Percentiles rank a stretch among this genome's conserved stretches.
These are phyloP conservation scores for Limenitis camilla DNA, from an alignment of 2,888 invertebrate genomes.

Conservation along the genomic window DNA sequence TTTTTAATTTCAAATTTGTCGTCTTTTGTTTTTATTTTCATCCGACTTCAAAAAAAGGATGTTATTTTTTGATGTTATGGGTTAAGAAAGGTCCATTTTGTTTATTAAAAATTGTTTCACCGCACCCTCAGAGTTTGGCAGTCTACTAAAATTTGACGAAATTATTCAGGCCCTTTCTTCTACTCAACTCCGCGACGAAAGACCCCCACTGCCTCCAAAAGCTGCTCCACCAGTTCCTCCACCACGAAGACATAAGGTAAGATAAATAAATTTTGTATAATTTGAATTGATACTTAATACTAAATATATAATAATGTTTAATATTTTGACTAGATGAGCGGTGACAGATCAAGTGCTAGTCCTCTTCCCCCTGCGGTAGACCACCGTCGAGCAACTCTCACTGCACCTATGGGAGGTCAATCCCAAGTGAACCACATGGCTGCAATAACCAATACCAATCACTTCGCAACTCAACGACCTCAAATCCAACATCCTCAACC, in stretches of 20 bases:
- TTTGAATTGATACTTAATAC: not conserved
- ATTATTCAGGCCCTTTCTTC: conserved; percentile 48
- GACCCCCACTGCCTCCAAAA: conserved; percentile 68
- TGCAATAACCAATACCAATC: conserved; percentile 34
- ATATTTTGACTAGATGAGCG: conserved; percentile 35
- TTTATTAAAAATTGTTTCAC: too few relatives aligned
- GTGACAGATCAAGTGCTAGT: conserved; percentile 55
- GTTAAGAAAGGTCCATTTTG: too few relatives aligned
- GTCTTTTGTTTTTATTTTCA: too few relatives aligned
- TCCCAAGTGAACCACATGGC: conserved; percentile 17
- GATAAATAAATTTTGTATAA: not conserved
- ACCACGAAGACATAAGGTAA: conserved; percentile 65
- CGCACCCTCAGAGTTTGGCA: not conserved
- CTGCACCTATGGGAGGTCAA: conserved; percentile 21
- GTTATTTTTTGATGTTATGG: too few relatives aligned
- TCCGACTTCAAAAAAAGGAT: too few relatives aligned
- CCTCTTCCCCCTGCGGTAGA: conserved; percentile 48
- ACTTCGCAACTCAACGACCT: conserved; percentile 32
- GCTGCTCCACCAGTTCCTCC: conserved; percentile 64
- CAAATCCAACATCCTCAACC: conserved; percentile 23
- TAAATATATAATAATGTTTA: not conserved
- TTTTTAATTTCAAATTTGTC: too few relatives aligned
- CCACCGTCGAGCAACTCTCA: conserved; percentile 46
- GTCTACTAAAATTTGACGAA: not conserved
- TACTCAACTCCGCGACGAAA: conserved; percentile 55